phyloP scores from a whole-genome alignment of 2,797 vertebrate genomes.

The Fundulus diaphanus region DNA sequence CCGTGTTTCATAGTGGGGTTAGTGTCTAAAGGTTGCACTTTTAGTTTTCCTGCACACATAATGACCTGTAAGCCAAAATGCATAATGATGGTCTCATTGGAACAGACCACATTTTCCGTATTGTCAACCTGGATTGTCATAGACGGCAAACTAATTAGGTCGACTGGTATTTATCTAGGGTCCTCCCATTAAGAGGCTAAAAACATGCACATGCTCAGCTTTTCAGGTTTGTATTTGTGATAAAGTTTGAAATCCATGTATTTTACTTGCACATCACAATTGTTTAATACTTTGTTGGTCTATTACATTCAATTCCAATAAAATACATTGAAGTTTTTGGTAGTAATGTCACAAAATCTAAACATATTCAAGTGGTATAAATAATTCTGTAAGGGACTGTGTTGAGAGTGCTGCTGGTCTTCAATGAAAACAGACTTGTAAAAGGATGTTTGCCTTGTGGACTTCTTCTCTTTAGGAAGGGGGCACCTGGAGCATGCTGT shows the following conservation, averaged over 20 bases:
- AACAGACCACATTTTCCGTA: background rate
- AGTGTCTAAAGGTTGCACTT: background rate
- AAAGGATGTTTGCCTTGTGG: constrained; percentile 41
- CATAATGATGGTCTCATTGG: background rate
- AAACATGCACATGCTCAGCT: background rate
- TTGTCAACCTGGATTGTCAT: background rate
- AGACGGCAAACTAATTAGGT: background rate
- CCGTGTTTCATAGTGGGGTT: background rate
- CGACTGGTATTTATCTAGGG: background rate
- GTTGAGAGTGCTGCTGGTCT: constrained; percentile 21
- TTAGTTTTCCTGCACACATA: background rate
- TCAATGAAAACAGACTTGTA: constrained; percentile 31
- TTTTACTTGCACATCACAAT: background rate
- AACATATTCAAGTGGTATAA: background rate
- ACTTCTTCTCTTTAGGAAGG: constrained; percentile 25
- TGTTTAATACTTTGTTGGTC: background rate
- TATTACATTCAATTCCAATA: background rate
- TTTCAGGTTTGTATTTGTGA: background rate
- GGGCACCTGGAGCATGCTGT: constrained; percentile 36
- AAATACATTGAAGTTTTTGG: background rate
- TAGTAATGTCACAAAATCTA: background rate
- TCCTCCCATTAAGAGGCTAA: background rate
- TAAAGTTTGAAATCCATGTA: background rate
- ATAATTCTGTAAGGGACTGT: background rate
- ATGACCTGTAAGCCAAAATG: too few relatives aligned